Conservation (phyloP, 2,797 vertebrate species). For the Fistularia commersonii region DNA sequence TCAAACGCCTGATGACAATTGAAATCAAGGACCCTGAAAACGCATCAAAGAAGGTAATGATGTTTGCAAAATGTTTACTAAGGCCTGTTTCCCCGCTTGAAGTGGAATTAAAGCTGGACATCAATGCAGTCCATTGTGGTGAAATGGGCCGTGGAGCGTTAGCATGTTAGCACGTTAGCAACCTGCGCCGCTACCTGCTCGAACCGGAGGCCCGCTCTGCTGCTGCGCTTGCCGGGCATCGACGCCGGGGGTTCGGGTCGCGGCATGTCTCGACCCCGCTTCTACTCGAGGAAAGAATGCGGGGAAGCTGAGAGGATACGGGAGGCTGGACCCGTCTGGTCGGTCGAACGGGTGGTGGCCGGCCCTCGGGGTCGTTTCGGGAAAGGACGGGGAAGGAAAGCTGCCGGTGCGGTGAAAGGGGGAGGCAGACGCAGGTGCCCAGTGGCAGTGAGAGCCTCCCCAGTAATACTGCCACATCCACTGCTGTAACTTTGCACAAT, state of each 20-base stretch:
- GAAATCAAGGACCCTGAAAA: too few relatives aligned
- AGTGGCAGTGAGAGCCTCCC: constrained; percentile 87
- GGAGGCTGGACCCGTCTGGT: constrained; percentile 57
- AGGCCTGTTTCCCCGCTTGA: too few relatives aligned
- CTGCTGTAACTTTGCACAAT: constrained; percentile 86
- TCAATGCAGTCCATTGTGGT: too few relatives aligned
- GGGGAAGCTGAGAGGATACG: constrained; percentile 51
- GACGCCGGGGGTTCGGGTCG: constrained; percentile 7
- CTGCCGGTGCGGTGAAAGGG: constrained; percentile 52
- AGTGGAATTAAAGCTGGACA: too few relatives aligned
- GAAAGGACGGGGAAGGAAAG: constrained; percentile 19
- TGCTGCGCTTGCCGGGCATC: constrained; percentile 28
- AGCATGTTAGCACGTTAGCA: too few relatives aligned
- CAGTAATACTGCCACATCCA: constrained; percentile 97
- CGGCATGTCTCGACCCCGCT: constrained; percentile 42
- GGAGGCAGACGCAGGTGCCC: constrained; percentile 66
- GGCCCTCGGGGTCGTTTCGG: not conserved
- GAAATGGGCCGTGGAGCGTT: too few relatives aligned
- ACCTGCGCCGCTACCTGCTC: constrained; percentile 58
- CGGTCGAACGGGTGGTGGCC: constrained; percentile 40
- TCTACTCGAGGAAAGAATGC: not conserved
- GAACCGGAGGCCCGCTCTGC: constrained; percentile 48
- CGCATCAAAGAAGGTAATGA: too few relatives aligned
- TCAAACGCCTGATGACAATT: too few relatives aligned
- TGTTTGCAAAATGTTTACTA: too few relatives aligned